These are phyloP conservation scores for Chlorospingus semifuscus DNA, from an alignment of 2,797 vertebrate species.

Conservation along the genomic window DNA sequence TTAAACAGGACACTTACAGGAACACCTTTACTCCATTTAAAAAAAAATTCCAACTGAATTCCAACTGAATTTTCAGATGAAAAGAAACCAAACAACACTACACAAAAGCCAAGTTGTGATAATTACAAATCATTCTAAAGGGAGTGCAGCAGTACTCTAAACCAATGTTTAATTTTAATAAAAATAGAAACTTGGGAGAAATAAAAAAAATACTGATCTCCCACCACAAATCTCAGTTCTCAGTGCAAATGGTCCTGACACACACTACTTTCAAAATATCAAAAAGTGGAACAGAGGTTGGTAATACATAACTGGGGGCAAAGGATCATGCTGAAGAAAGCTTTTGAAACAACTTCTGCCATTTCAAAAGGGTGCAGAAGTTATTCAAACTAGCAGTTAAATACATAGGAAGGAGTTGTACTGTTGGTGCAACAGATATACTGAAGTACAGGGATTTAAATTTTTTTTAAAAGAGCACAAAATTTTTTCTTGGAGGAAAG, in stretches of 20 bases:
- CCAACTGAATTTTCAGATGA: neutral
- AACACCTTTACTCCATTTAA: neutral
- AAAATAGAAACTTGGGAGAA: neutral
- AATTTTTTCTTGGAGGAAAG: neutral
- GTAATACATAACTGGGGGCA: neutral
- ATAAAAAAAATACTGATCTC: neutral
- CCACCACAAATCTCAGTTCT: neutral
- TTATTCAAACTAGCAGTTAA: neutral
- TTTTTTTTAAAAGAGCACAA: neutral
- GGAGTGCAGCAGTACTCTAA: neutral
- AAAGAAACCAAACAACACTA: neutral
- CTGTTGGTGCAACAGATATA: neutral
- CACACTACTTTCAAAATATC: rapidly evolving
- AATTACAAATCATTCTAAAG: neutral
- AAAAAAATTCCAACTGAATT: neutral
- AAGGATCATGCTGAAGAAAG: neutral
- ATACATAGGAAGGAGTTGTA: neutral
- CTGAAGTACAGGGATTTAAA: neutral
- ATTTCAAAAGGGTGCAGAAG: neutral
- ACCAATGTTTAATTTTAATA: neutral
- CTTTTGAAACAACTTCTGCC: neutral
- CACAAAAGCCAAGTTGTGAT: neutral
- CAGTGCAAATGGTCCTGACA: neutral
- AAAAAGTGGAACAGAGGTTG: neutral
- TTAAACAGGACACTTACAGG: neutral